phyloP scores from a whole-genome alignment of 2,113 vertebrate genomes.

The Zosterops hypoxanthus region DNA sequence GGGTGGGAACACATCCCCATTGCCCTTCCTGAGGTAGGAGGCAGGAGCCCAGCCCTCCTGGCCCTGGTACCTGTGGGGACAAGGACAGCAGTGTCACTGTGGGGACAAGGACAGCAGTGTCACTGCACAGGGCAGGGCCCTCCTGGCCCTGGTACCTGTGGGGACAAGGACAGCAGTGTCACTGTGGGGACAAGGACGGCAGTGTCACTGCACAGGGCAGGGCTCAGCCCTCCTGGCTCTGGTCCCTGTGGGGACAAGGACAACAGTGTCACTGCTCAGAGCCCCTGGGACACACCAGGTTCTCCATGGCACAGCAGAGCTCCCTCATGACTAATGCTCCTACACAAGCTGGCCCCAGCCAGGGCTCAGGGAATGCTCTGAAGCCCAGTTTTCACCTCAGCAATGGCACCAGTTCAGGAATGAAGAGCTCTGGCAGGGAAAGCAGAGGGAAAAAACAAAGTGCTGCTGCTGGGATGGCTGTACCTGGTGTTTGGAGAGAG shows the following conservation, averaged over 20 bases:
- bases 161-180: no score
- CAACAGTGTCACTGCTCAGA: fast-evolving
- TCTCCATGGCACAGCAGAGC: background rate
- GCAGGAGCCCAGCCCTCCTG: constrained; percentile 97
- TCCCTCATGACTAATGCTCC: background rate
- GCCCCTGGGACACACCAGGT: fast-evolving
- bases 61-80: constrained; percentile 84
- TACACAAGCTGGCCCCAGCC: background rate
- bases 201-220: background rate
- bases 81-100: background rate
- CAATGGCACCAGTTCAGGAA: background rate
- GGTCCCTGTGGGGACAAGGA: constrained; percentile 77
- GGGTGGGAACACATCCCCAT: constrained; percentile 80
- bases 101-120: no score
- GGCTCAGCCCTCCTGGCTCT: constrained; percentile 98
- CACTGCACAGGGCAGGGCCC: no score
- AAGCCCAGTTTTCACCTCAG: background rate
- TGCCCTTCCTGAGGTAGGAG: constrained; percentile 91
- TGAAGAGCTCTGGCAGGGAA: background rate
- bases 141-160: no score
- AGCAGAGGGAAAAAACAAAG: background rate
- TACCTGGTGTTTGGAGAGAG: background rate
- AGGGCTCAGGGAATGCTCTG: fast-evolving
- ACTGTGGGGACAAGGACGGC: no score
- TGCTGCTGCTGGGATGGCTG: background rate